phyloP scores from a whole-genome alignment of 2,888 invertebrate genomes.

The Cheilosia vulpina region DNA sequence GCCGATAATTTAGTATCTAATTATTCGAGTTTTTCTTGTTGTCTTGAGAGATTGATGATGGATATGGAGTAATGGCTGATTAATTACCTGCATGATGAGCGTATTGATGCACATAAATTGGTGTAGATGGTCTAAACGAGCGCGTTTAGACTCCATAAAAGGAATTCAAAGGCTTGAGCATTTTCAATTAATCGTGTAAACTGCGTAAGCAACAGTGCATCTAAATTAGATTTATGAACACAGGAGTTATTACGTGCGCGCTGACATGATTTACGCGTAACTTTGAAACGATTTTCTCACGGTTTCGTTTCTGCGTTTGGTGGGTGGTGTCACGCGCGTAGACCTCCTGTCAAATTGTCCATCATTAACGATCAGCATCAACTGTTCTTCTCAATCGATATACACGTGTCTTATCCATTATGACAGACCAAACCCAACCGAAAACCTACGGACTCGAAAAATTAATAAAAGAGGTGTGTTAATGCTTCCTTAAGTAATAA shows the following conservation, averaged over 20 bases:
- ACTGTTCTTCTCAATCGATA: no score
- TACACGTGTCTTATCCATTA: not conserved
- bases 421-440: not conserved
- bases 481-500: constrained; percentile 65
- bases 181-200: constrained; percentile 7
- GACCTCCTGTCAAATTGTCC: no score
- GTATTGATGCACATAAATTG: constrained; percentile 50
- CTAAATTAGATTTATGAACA: constrained; percentile 31
- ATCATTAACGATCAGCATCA: no score
- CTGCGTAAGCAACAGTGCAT: constrained; percentile 6
- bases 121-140: constrained; percentile 50
- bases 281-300: constrained; percentile 28
- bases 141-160: constrained; percentile 30
- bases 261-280: not conserved
- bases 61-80: constrained; percentile 50
- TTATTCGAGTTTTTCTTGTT: constrained; percentile 16
- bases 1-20: constrained; percentile 41
- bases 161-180: constrained; percentile 36
- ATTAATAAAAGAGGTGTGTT: constrained; percentile 54
- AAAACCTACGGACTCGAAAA: constrained; percentile 10
- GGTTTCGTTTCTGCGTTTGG: constrained; percentile 5
- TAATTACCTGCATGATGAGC: constrained; percentile 53
- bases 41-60: constrained; percentile 30
- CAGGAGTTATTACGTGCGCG: constrained; percentile 15
- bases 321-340: not conserved